Percentiles rank a stretch among this genome's conserved stretches.
Conservation (phyloP, 1,140 invertebrate genomes). For the Grapholita molesta region DNA sequence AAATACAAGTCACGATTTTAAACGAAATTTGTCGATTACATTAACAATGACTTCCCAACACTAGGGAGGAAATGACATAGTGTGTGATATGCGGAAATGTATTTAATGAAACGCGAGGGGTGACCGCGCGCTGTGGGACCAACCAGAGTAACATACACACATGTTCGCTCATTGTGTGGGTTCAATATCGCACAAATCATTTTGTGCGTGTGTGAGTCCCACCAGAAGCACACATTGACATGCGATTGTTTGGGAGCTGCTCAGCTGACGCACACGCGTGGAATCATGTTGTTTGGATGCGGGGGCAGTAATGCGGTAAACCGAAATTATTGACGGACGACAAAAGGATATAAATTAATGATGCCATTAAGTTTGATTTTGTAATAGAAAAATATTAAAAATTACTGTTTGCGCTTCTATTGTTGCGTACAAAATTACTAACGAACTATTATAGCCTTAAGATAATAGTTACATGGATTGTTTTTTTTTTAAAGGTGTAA, state of each 20-base stretch:
- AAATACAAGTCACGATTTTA: not conserved
- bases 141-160: slow-evolving; percentile 40
- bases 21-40: slow-evolving; percentile 8
- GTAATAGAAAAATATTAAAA: not conserved
- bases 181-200: not conserved
- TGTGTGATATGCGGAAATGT: slow-evolving; percentile 76
- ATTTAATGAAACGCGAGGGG: slow-evolving; percentile 75
- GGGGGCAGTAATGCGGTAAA: slow-evolving; percentile 5
- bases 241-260: not conserved
- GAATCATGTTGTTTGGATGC: not conserved
- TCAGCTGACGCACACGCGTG: not conserved
- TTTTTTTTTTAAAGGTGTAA: too few relatives aligned
- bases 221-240: slow-evolving; percentile 33
- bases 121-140: slow-evolving; percentile 45
- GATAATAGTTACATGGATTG: too few relatives aligned
- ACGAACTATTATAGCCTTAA: too few relatives aligned
- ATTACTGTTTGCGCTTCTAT: too few relatives aligned
- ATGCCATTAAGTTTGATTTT: slow-evolving; percentile 8
- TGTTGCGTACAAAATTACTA: too few relatives aligned
- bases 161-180: slow-evolving; percentile 17
- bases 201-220: slow-evolving; percentile 39
- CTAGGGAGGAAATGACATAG: slow-evolving; percentile 73
- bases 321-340: not conserved
- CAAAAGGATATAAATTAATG: slow-evolving; percentile 7
- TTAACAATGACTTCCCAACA: slow-evolving; percentile 26